These are phyloP conservation scores for Cephus pulcher DNA, from an alignment of 2,888 invertebrate genomes.

Conservation along the genomic window DNA sequence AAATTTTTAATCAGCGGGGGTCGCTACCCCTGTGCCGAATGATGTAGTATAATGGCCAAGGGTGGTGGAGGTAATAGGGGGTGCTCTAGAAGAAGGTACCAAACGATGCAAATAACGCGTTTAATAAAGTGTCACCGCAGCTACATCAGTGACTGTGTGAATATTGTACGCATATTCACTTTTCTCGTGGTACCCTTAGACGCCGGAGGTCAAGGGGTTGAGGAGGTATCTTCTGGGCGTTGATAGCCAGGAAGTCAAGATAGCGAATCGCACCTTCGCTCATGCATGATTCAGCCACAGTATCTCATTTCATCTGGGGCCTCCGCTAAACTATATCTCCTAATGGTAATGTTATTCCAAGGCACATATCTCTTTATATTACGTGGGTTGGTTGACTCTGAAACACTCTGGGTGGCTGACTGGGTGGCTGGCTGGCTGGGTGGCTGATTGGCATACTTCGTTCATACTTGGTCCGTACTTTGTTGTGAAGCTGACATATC, in stretches of 20 bases:
- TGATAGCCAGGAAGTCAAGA: slow-evolving; percentile 29
- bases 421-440: background rate
- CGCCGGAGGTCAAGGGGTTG: slow-evolving; percentile 6
- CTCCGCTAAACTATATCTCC: slow-evolving; percentile 65
- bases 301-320: slow-evolving; percentile 66
- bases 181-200: slow-evolving; percentile 47
- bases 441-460: background rate
- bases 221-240: slow-evolving; percentile 1
- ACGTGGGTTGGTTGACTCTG: slow-evolving; percentile 51
- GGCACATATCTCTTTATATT: slow-evolving; percentile 66
- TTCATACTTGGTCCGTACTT: background rate
- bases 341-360: slow-evolving; percentile 66
- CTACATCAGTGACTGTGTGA: slow-evolving; percentile 49
- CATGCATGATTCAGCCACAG: slow-evolving; percentile 67
- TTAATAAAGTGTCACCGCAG: slow-evolving; percentile 62
- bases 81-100: slow-evolving; percentile 28
- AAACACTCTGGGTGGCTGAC: background rate
- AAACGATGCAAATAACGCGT: slow-evolving; percentile 57
- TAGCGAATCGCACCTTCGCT: slow-evolving; percentile 61
- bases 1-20: background rate
- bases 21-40: background rate
- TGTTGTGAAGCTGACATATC: background rate
- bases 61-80: background rate
- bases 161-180: slow-evolving; percentile 65
- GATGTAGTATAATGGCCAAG: background rate